These are phyloP conservation scores for Acanthurus lineatus DNA, from an alignment of 2,797 vertebrate species.

Conservation along the genomic window DNA sequence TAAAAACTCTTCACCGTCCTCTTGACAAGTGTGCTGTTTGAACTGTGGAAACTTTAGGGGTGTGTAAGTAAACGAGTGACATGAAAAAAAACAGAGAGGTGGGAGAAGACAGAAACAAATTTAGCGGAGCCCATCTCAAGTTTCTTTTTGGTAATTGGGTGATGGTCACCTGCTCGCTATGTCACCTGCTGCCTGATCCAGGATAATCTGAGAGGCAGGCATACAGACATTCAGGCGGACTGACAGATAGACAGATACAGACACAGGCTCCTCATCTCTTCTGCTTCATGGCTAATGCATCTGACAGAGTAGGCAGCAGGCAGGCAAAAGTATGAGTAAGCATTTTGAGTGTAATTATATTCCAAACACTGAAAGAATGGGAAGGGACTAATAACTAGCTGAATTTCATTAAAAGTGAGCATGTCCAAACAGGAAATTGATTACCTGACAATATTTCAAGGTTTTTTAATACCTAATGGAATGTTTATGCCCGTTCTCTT, in stretches of 20 bases:
- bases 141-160: constrained; percentile 70
- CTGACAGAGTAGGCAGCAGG: constrained; percentile 82
- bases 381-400: constrained; percentile 75
- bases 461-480: constrained; percentile 79
- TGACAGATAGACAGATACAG: constrained; percentile 74
- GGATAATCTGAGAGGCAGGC: constrained; percentile 71
- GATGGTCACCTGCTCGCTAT: constrained; percentile 78
- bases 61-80: background rate
- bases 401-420: constrained; percentile 78
- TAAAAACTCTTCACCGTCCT: background rate
- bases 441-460: constrained; percentile 73
- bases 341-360: constrained; percentile 80
- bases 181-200: constrained; percentile 79
- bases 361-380: constrained; percentile 73
- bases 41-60: background rate
- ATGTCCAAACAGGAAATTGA: constrained; percentile 82
- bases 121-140: constrained; percentile 52
- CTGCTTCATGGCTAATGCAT: constrained; percentile 80
- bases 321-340: constrained; percentile 82
- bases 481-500: constrained; percentile 74
- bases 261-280: constrained; percentile 77
- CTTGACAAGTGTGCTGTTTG: background rate
- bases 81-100: background rate
- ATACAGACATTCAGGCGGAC: constrained; percentile 68
- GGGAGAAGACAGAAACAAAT: constrained; percentile 30